Evolutionary conservation across 2,113 vertebrate species (phyloP), one percentile per base, ranked within the genome.

Genomic region (Callocephalon fimbriatum): DNA sequence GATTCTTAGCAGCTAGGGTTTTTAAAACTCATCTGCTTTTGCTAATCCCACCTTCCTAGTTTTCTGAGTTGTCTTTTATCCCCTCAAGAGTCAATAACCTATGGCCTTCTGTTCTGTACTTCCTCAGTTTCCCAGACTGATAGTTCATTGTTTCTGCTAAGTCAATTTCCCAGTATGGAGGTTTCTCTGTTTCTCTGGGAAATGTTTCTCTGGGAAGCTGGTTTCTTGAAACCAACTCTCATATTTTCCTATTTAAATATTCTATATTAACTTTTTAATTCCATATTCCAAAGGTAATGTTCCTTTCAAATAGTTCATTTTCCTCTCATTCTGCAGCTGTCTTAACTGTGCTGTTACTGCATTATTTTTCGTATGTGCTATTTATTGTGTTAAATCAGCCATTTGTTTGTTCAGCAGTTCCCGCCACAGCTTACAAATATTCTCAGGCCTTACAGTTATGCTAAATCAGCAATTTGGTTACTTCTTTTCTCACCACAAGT

Each of bases 341-440:
- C 83, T 78, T 86, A 74, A 62, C 76, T 20, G 10, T 71, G 91
- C 86, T 89, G 76, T 31, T 87, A 42, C 71, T 93, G 93, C 86
- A 87, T 93, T 96, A 93, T 96, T 95, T 96, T 97, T 91, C 76
- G 73, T 93, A 1, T 71, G 54, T 86, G 76, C 95, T 91, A 86
- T 94, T 96, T 95, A 94, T 95, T 95, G 90, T 97, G 94, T 94
- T 95, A 95, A 96, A 96, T 94, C 95, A 97, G 72, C 94, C 96
- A 84, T 95, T 96, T 96, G 88, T 95, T 89, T 89, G 65, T 96
- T 96, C 95, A 97, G 94, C 96, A 95, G 61, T 96, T 96, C 76
- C 80, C 0, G 7, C 80, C 2, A 9, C 3, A 0, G 68, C 71
- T 87, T 96, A 82, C 96, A 81, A 88, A 93, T 77, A 86, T 83